Evolutionary conservation across 2,797 vertebrate genomes (phyloP).

Genomic region (Ptychadena robeensis): DNA sequence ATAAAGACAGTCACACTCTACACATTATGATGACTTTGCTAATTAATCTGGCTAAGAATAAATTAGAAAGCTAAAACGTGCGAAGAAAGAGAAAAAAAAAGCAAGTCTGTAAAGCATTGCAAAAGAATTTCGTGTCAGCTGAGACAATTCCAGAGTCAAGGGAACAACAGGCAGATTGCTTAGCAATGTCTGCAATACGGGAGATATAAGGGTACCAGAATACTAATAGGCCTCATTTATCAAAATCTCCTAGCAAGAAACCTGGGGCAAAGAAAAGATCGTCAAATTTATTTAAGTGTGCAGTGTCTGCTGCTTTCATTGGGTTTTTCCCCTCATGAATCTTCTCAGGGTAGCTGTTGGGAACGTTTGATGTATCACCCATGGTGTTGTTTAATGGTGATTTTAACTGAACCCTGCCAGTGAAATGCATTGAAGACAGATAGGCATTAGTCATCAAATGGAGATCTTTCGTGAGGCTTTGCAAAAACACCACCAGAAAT

Average conservation of each 20-base stretch:
- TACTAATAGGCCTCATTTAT: conserved; percentile 36
- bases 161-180: conserved; percentile 27
- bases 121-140: conserved; percentile 21
- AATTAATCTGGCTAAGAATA: conserved; percentile 55
- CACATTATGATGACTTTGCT: conserved; percentile 56
- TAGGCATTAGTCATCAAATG: no score
- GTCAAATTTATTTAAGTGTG: conserved; percentile 40
- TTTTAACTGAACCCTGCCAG: conserved; percentile 3
- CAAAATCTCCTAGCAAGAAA: conserved; percentile 21
- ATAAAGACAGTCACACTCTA: conserved; percentile 38
- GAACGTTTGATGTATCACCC: conserved; percentile 27
- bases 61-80: conserved; percentile 55
- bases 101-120: conserved; percentile 22
- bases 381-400: background rate
- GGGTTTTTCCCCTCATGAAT: conserved; percentile 16
- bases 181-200: conserved; percentile 20
- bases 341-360: background rate
- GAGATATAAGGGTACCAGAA: conserved; percentile 23
- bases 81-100: no score
- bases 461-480: background rate
- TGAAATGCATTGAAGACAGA: background rate
- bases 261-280: conserved; percentile 2
- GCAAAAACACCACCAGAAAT: no score
- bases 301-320: conserved; percentile 4
- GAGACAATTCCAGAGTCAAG: conserved; percentile 9